Base-by-base conservation (phyloP, 1,140 invertebrate species). In the Argopecten irradians region DNA sequence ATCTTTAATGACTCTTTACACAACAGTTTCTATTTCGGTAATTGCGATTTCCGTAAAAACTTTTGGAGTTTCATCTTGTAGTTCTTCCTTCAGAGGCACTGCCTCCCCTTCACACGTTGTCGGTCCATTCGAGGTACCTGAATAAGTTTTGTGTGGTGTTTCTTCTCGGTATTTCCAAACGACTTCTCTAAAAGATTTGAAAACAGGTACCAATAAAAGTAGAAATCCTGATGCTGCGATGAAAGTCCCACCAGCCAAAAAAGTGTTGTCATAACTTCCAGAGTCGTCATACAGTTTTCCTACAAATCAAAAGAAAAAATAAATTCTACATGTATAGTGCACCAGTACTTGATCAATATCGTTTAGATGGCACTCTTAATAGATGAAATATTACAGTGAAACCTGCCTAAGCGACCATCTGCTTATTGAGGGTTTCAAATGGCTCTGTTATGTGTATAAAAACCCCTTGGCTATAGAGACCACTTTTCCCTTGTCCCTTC, bases 231-330 rank as follows among this genome's bases (percentile, higher is more conserved):
- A 89, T 0, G 90, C 34, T 0, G 90, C 83, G 41, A 93, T 90
- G 32, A 90, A 92, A 11, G 88, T 84, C n/a, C 92, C 90, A 32
- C 91, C 90, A 36, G 85, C 88, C 35, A 89, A 89, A 87, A 93
- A 93, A 0, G 90, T 91, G 33, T 91, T 86, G 43, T 93, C 90
- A 83, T 92, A 92, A 32, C 86, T 89, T 13, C 89, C 89, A 19
- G 88, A 91, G 7, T 46, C 84, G 71, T 93, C 92, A 34, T 89
- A 89, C 32, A 93, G 82, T 1, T 87, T 33, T 9, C 91, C 92
- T 93, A 90, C 39, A 90, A 91, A 82, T n/a, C 46, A 88, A 86
- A 82, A 19, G 46, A 86, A 82, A 83, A 89, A 87, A 84, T 0
- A 39, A 39, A 43, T 87, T n/a, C 0, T n/a, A 11, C 0, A 7